Evolutionary conservation across 2,797 vertebrate genomes (phyloP).

Genomic region (Sebastes hopkinsi): DNA sequence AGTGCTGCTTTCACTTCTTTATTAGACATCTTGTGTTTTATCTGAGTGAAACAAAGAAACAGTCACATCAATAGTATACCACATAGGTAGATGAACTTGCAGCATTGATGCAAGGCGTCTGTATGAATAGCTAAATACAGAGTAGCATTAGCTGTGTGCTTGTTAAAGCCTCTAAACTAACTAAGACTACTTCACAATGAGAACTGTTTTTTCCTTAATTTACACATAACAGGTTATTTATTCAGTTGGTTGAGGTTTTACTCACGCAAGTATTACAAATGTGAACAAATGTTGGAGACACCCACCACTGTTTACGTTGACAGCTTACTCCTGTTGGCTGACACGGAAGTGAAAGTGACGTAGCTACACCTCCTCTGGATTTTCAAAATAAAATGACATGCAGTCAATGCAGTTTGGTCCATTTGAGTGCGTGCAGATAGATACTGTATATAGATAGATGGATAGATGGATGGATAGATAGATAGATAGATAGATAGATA

Average conservation of each 20-base stretch:
- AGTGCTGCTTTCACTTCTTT: conserved; percentile 95
- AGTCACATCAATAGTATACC: background rate
- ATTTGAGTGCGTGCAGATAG: background rate
- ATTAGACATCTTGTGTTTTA: conserved; percentile 84
- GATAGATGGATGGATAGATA: too few species aligned
- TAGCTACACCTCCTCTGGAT: fast-evolving
- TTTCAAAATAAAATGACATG: conserved; percentile 59
- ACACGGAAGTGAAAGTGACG: conserved; percentile 57
- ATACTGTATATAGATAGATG: too few species aligned
- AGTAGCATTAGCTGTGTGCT: conserved; percentile 24
- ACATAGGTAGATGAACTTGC: background rate
- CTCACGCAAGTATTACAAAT: fast-evolving
- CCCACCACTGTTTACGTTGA: conserved; percentile 44
- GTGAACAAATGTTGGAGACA: background rate
- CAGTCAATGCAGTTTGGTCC: too few species aligned
- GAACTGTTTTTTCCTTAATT: background rate
- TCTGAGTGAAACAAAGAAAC: background rate
- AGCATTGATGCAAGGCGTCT: background rate
- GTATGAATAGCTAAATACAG: background rate
- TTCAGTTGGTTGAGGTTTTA: background rate
- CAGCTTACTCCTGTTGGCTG: background rate
- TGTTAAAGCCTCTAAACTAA: background rate
- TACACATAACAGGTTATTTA: background rate
- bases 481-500: too few species aligned
- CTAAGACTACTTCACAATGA: background rate